A percentile compares a stretch with the other conserved stretches of the same genome.
Evolutionary conservation across 2,888 invertebrate species (phyloP).

Genomic region (Synanthedon tipuliformis): DNA sequence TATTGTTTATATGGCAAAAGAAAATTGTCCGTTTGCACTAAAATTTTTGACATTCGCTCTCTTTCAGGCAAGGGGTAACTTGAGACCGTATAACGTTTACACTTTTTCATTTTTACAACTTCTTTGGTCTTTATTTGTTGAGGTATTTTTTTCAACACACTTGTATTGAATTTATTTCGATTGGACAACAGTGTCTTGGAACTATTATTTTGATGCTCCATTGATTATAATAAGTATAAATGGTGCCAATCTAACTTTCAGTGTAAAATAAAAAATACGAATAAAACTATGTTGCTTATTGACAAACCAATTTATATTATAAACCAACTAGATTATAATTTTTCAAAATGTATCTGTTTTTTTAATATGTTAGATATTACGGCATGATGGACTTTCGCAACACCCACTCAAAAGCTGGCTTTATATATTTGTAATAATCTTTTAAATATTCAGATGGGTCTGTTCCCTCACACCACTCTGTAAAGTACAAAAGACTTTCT

Average conservation of each 20-base stretch:
- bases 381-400: constrained; percentile 9
- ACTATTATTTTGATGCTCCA: not conserved
- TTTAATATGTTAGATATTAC: not conserved
- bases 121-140: not conserved
- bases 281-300: not conserved
- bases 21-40: constrained; percentile 26
- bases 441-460: constrained; percentile 43
- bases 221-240: not conserved
- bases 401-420: constrained; percentile 37
- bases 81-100: constrained; percentile 11
- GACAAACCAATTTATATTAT: not conserved
- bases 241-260: not conserved
- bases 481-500: constrained; percentile 45
- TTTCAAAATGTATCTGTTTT: not conserved
- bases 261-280: not conserved
- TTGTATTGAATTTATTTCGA: constrained; percentile 12
- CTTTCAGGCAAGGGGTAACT: constrained; percentile 21
- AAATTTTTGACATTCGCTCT: constrained; percentile 19
- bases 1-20: constrained; percentile 35
- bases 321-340: not conserved
- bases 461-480: constrained; percentile 57
- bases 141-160: not conserved
- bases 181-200: not conserved
- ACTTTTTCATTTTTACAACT: constrained; percentile 8
- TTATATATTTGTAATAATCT: constrained; percentile 41